phyloP scores from a whole-genome alignment of 2,888 invertebrate species.

The Orchesella flavescens region DNA sequence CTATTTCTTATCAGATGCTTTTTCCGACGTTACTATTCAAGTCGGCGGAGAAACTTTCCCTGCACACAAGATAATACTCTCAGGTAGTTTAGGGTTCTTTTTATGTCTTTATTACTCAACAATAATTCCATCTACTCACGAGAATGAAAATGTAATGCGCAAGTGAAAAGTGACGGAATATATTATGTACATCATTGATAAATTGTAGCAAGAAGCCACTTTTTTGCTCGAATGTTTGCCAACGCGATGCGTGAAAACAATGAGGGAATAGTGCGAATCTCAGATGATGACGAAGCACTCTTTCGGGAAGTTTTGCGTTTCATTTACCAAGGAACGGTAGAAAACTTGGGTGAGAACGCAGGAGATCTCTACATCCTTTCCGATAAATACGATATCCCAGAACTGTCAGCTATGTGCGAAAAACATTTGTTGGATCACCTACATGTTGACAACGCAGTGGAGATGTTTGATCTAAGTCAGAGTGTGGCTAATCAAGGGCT shows the following conservation, averaged over 20 bases:
- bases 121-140: background rate
- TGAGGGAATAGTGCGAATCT: conserved; percentile 57
- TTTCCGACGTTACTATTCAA: conserved; percentile 62
- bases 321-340: conserved; percentile 60
- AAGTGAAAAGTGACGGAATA: background rate
- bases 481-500: conserved; percentile 34
- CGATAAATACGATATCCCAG: conserved; percentile 65
- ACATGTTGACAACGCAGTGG: conserved; percentile 60
- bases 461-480: conserved; percentile 66
- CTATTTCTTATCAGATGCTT: conserved; percentile 58
- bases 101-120: too few species aligned
- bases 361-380: conserved; percentile 51
- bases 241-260: conserved; percentile 59
- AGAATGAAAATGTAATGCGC: background rate
- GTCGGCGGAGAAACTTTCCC: conserved; percentile 51
- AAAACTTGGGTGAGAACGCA: conserved; percentile 57
- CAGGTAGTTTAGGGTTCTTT: conserved; percentile 49
- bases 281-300: conserved; percentile 55
- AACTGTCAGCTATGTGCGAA: conserved; percentile 50
- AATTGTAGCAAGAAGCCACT: conserved; percentile 57
- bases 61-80: conserved; percentile 65
- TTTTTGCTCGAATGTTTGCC: conserved; percentile 63
- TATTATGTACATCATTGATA: too few species aligned
- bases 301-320: conserved; percentile 63
- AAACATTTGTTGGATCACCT: conserved; percentile 51